Base-by-base conservation (phyloP, 1,140 invertebrate species). In the Heliconius nattereri region DNA sequence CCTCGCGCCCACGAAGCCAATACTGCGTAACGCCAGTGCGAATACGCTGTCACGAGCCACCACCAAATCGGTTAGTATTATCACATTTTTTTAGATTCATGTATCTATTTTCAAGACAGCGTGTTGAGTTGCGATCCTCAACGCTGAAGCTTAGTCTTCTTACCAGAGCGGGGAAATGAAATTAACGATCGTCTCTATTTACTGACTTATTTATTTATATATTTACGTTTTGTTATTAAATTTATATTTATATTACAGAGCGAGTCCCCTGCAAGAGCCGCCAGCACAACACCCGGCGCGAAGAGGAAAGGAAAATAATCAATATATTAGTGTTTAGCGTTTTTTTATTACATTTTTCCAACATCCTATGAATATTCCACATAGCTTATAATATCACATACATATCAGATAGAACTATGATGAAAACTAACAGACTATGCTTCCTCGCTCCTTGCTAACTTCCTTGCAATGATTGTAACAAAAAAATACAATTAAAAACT, bases 241-340 rank as follows among this genome's bases (percentile, higher is more conserved):
- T 20, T 20, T 52, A 20, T 52, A 23, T 57, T 20, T 79, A 37
- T 76, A 75, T 79, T 81, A 73, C 89, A 94, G 92, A 89, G 81
- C 78, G 87, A 90, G 54, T 78, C 83, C 7, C 80, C 84, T 49
- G 88, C 84, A 40, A 84, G 94, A 84, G 89, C 94, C 3, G 82
- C 92, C 26, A 95, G 94, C 80, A 88, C 91, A 45, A 95, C 94
- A 8, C 94, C 94, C 35, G 94, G 89, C 40, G 85, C 90, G 8
- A 94, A 94, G 84, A 94, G 94, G 85, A 95, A 95, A 90, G 92
- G 92, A 80, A 95, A 95, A 94, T 95, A 93, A 94, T 76, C 85
- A 52, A 81, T 84, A 86, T 83, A 90, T 84, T 86, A 85, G 78
- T 83, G 82, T 87, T 90, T 91, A 84, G 84, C 86, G 49, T 89